phyloP scores from a whole-genome alignment of 2,888 invertebrate genomes.

The Zygogramma bicolorata region DNA sequence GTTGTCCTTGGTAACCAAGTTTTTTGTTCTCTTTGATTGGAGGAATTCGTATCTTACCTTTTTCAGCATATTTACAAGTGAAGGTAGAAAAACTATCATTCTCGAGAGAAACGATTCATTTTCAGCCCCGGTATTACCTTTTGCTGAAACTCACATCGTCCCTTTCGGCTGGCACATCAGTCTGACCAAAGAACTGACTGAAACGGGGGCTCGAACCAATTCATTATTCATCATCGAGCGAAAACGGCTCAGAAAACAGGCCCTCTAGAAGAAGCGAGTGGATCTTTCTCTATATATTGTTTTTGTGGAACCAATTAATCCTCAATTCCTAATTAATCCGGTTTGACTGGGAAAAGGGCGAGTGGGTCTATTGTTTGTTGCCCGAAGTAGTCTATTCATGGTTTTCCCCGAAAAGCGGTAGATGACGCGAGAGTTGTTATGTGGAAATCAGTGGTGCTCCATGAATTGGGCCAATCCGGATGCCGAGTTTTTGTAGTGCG shows the following conservation, averaged over 20 bases:
- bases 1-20: no score
- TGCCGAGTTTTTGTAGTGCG: no score
- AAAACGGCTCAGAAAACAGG: neutral
- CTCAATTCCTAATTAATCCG: neutral
- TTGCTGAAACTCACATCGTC: no score
- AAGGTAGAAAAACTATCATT: no score
- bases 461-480: no score
- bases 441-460: neutral
- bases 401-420: neutral
- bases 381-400: neutral
- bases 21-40: no score
- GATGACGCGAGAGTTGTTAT: neutral
- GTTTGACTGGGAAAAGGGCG: neutral
- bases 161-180: neutral
- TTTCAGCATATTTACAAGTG: no score
- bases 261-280: neutral
- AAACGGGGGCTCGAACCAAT: neutral
- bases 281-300: neutral
- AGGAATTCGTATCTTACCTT: no score
- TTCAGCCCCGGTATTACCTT: no score
- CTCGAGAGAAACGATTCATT: no score
- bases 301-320: conserved; percentile 4
- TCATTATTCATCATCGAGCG: neutral
- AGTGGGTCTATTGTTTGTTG: neutral
- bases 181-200: neutral